Evolutionary conservation across 2,797 vertebrate genomes (phyloP).

Genomic region (Rhadinocentrus ornatus): DNA sequence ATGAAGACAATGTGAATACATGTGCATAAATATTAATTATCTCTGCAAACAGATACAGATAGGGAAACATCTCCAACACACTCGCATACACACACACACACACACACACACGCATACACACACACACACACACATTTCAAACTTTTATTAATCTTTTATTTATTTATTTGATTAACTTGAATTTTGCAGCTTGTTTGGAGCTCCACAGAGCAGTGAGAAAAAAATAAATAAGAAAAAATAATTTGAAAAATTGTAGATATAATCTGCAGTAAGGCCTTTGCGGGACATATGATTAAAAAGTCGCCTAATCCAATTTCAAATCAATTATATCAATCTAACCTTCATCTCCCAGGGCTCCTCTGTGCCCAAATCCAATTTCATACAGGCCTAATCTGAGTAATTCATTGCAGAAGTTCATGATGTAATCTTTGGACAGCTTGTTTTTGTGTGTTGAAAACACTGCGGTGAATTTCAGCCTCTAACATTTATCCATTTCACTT

Average conservation of each 20-base stretch:
- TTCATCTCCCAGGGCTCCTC: slow-evolving; percentile 74
- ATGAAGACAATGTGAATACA: background rate
- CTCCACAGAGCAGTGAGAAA: background rate
- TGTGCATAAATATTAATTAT: background rate
- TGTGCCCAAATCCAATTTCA: slow-evolving; percentile 79
- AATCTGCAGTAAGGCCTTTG: slow-evolving; percentile 35
- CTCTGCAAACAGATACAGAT: background rate
- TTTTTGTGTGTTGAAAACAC: slow-evolving; percentile 66
- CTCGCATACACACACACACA: background rate
- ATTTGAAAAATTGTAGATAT: slow-evolving; percentile 36
- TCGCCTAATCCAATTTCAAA: slow-evolving; percentile 77
- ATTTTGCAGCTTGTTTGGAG: background rate
- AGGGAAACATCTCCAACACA: background rate
- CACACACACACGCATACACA: background rate
- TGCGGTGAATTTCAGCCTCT: slow-evolving; percentile 70
- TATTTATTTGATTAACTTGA: background rate
- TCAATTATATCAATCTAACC: slow-evolving; percentile 79
- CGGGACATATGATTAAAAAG: slow-evolving; percentile 68
- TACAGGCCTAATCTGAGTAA: slow-evolving; percentile 78
- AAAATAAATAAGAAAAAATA: background rate
- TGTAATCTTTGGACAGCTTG: slow-evolving; percentile 78
- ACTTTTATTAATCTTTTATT: background rate
- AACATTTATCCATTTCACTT: slow-evolving; percentile 50
- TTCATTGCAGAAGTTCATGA: slow-evolving; percentile 81
- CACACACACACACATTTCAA: background rate